Percentiles rank a stretch among this genome's conserved stretches.
Evolutionary conservation across 2,888 invertebrate genomes (phyloP).

Genomic region (Dascillus cervinus): DNA sequence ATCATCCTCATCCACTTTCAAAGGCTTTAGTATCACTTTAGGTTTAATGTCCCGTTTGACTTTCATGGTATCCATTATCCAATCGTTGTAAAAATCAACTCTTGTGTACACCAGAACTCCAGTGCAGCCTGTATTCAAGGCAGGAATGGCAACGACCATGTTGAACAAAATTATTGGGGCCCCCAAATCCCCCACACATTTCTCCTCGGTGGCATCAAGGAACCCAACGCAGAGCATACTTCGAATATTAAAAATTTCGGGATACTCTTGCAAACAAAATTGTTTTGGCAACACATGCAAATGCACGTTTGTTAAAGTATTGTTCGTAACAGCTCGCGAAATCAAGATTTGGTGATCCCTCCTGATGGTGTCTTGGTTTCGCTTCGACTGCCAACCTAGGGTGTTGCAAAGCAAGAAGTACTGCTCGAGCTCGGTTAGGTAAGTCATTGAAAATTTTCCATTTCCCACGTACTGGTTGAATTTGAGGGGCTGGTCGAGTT

Average conservation of each 20-base stretch:
- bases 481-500: neutral
- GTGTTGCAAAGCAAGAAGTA: neutral
- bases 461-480: neutral
- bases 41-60: no score
- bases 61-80: slow-evolving; percentile 1
- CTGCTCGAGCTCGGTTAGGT: neutral
- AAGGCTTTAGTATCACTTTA: no score
- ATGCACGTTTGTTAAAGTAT: neutral
- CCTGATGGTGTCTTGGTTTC: no score
- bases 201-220: neutral
- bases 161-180: slow-evolving; percentile 1
- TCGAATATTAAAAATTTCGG: neutral
- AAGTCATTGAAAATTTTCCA: neutral
- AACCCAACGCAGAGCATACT: slow-evolving; percentile 1
- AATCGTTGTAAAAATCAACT: slow-evolving; percentile 1
- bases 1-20: no score
- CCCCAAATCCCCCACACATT: slow-evolving; percentile 1
- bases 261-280: neutral
- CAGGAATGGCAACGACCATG: slow-evolving; percentile 1
- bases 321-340: no score
- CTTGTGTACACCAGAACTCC: slow-evolving; percentile 1
- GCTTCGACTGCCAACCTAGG: neutral
- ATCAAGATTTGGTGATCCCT: no score
- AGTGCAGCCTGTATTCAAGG: neutral
- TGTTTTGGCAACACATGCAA: neutral